phyloP scores from a whole-genome alignment of 2,888 invertebrate genomes.

The Himalopsyche japonica region DNA sequence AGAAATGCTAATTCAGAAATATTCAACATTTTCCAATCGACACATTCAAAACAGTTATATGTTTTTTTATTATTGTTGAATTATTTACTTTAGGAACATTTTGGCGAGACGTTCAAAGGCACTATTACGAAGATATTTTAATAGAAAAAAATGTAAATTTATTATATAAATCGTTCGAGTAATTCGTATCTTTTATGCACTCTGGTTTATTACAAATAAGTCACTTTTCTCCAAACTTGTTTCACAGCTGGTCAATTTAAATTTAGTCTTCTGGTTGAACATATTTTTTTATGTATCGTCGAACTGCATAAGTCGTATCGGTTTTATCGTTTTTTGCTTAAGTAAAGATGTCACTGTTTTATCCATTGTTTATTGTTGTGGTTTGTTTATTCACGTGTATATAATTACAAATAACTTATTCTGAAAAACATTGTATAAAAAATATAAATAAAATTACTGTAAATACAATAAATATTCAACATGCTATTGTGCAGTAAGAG shows the following conservation, averaged over 20 bases:
- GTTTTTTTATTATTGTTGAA: too few relatives aligned
- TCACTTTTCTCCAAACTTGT: neutral
- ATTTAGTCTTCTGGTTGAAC: neutral
- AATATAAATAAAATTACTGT: too few relatives aligned
- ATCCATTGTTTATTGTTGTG: constrained; percentile 7
- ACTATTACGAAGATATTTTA: neutral
- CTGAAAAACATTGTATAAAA: neutral
- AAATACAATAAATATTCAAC: too few relatives aligned
- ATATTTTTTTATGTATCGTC: constrained; percentile 27
- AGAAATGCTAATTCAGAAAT: too few relatives aligned
- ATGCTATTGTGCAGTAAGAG: too few relatives aligned
- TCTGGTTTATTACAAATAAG: neutral
- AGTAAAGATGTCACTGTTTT: neutral
- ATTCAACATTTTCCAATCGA: too few relatives aligned
- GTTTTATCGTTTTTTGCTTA: constrained; percentile 12
- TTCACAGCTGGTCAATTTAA: neutral
- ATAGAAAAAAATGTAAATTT: too few relatives aligned
- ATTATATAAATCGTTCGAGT: neutral
- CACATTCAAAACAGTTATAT: too few relatives aligned
- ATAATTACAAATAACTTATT: neutral
- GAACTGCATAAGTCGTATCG: constrained; percentile 10
- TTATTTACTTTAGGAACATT: neutral
- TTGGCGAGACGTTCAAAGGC: neutral
- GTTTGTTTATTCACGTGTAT: neutral
- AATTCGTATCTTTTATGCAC: neutral